A percentile compares a stretch with the other conserved stretches of the same genome.
These are phyloP conservation scores for Lanistes nyassanus DNA, from an alignment of 1,140 invertebrate genomes.

Conservation along the genomic window DNA sequence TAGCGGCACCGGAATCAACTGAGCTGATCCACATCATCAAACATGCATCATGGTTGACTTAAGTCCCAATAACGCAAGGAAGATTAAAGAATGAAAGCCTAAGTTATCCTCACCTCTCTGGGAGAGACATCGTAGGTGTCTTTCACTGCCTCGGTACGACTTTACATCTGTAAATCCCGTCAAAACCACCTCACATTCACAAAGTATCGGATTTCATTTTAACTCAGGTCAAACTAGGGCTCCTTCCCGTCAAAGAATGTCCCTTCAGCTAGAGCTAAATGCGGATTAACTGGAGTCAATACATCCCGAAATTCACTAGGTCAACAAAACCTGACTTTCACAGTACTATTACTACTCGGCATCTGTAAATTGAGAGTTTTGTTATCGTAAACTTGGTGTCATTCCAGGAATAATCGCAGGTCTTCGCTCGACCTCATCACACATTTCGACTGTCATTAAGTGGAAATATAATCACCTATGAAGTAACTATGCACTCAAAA, in stretches of 20 bases:
- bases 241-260: not conserved
- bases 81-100: no score
- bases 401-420: constrained; percentile 21
- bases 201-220: constrained; percentile 17
- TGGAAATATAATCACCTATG: no score
- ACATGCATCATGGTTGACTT: no score
- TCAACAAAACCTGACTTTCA: not conserved
- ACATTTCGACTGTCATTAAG: not conserved
- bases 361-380: constrained; percentile 7
- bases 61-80: no score
- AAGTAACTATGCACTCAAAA: no score
- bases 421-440: constrained; percentile 14
- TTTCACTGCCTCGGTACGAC: not conserved
- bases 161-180: constrained; percentile 12
- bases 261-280: not conserved
- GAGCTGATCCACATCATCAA: no score
- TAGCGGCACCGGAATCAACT: no score
- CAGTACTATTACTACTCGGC: no score
- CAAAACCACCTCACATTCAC: constrained; percentile 11
- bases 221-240: constrained; percentile 14
- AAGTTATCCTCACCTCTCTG: constrained; percentile 23
- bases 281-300: not conserved
- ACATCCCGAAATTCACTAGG: not conserved
- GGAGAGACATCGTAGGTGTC: constrained; percentile 17
- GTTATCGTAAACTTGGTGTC: constrained; percentile 14